phyloP scores from a whole-genome alignment of 2,113 vertebrate species.

The Hippocampus comes region DNA sequence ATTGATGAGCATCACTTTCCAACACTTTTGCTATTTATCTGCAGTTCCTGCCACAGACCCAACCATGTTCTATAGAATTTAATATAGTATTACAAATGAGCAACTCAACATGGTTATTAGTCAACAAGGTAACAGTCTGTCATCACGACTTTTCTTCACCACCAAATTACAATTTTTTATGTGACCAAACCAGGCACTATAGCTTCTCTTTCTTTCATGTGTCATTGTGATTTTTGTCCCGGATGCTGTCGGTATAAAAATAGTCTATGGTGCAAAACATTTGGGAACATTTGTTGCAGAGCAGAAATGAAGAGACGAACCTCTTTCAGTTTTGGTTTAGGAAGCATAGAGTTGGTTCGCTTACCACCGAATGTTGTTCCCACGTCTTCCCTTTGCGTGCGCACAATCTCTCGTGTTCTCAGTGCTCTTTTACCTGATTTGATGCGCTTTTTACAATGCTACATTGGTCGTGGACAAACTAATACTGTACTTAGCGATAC shows the following conservation, averaged over 20 bases:
- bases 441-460: constrained; percentile 69
- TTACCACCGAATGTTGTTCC: constrained; percentile 23
- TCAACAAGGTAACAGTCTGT: constrained; percentile 6
- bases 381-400: constrained; percentile 21
- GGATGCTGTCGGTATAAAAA: constrained; percentile 12
- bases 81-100: neutral
- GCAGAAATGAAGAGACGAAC: constrained; percentile 31
- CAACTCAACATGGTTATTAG: neutral
- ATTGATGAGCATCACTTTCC: constrained; percentile 27
- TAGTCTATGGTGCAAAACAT: constrained; percentile 6
- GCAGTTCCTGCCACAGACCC: neutral
- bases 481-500: constrained; percentile 30
- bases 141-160: constrained; percentile 6
- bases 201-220: constrained; percentile 8
- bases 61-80: neutral
- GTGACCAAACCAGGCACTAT: constrained; percentile 7
- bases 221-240: constrained; percentile 10
- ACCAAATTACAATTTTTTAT: constrained; percentile 1
- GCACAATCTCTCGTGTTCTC: constrained; percentile 26
- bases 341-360: constrained; percentile 47
- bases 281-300: constrained; percentile 29
- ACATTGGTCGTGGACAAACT: constrained; percentile 69
- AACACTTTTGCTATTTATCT: constrained; percentile 11
- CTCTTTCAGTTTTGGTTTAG: constrained; percentile 41
- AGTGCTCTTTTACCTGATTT: constrained; percentile 67